These are phyloP conservation scores for Drosophila subpulchrella DNA, from an alignment of 1,140 invertebrate species.

Conservation along the genomic window DNA sequence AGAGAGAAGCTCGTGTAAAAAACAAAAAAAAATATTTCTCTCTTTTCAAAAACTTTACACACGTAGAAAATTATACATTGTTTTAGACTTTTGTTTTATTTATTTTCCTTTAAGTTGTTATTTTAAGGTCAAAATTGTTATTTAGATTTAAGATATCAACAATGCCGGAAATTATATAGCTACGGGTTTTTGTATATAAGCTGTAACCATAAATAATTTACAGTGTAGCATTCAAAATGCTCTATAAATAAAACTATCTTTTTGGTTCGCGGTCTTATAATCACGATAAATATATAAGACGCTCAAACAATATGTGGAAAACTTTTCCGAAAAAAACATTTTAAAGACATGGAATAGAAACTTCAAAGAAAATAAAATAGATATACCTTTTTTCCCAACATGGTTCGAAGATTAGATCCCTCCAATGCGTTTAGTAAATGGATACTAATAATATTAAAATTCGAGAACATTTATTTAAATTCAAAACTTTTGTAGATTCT, in stretches of 20 bases:
- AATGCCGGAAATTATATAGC: background rate
- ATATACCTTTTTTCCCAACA: no score
- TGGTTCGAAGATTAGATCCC: background rate
- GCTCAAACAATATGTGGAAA: background rate
- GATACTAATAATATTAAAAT: background rate
- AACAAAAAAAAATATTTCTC: background rate
- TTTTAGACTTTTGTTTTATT: background rate
- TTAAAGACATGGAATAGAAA: background rate
- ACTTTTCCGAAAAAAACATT: background rate
- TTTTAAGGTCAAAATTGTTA: background rate
- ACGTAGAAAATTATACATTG: no score
- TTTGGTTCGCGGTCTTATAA: no score
- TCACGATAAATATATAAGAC: background rate
- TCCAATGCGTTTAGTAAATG: background rate
- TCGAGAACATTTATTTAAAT: conserved; percentile 55
- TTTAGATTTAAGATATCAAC: no score
- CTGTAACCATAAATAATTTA: background rate
- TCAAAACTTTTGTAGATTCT: conserved; percentile 27
- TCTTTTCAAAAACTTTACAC: background rate
- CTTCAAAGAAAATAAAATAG: no score
- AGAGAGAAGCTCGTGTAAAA: background rate
- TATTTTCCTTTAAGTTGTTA: background rate
- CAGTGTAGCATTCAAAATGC: background rate
- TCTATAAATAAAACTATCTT: background rate
- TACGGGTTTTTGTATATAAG: background rate